Conservation (phyloP, 2,888 invertebrate species). For the Anaspis maculata region DNA sequence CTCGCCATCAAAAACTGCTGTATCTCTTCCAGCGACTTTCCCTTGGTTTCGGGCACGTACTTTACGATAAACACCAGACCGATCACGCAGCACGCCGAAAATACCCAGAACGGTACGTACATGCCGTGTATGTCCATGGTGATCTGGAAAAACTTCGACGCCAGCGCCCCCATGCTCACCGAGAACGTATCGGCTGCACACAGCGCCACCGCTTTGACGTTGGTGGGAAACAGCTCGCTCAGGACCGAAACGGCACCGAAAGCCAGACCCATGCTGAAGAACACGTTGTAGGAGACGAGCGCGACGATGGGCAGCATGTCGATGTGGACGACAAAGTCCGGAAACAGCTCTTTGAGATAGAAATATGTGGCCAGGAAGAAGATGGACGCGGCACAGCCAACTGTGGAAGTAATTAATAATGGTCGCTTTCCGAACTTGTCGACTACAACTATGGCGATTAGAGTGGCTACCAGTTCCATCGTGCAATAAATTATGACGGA, state of each 20-base stretch:
- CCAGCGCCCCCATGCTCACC: slow-evolving; percentile 42
- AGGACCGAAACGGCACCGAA: slow-evolving; percentile 45
- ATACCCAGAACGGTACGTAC: slow-evolving; percentile 57
- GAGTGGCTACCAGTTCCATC: slow-evolving; percentile 50
- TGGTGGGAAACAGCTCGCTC: slow-evolving; percentile 48
- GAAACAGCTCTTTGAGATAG: slow-evolving; percentile 39
- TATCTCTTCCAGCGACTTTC: slow-evolving; percentile 59
- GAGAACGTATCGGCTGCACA: slow-evolving; percentile 48
- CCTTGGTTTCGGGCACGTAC: slow-evolving; percentile 60
- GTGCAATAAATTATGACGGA: slow-evolving; percentile 52
- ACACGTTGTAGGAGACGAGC: slow-evolving; percentile 44
- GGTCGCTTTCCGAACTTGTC: slow-evolving; percentile 58
- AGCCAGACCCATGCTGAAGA: slow-evolving; percentile 46
- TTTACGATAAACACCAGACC: slow-evolving; percentile 53
- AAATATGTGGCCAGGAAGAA: slow-evolving; percentile 41
- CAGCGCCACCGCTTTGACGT: slow-evolving; percentile 49
- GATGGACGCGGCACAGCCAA: slow-evolving; percentile 40
- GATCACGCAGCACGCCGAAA: slow-evolving; percentile 50
- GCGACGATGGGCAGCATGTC: slow-evolving; percentile 46
- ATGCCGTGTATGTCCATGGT: slow-evolving; percentile 51
- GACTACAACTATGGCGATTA: slow-evolving; percentile 49
- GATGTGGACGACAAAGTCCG: slow-evolving; percentile 31
- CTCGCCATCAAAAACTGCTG: slow-evolving; percentile 51
- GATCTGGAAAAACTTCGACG: slow-evolving; percentile 43
- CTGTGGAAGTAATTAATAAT: slow-evolving; percentile 49